Base-by-base conservation (phyloP, 2,113 vertebrate genomes). In the Ploceus nigricollis region DNA sequence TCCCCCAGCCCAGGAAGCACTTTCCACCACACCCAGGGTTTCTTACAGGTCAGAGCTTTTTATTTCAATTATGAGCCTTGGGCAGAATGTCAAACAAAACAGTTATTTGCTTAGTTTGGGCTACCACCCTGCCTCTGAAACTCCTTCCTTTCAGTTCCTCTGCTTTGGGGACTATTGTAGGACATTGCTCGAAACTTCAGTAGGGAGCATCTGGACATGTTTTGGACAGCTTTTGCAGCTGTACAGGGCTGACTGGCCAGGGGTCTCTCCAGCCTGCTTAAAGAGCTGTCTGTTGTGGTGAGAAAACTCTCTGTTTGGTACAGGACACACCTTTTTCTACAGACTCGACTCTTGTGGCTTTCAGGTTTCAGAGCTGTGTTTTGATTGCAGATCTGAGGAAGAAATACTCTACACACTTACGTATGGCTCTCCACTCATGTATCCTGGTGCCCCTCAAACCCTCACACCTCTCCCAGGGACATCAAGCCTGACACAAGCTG, bases 71-170 rank as follows among this genome's bases (percentile, higher is more conserved):
- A 85, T 40, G 56, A 89, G 72, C 89, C 77, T 91, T 92, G 93
- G 94, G 96, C 91, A 96, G 53, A 75, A 87, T 33, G 81, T 91
- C 96, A 97, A 96, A 93, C 61, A 87, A 95, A 97, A 95, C 87
- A 95, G 69, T 91, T 94, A 65, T 89, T 93, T 8, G 27, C 56
- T 96, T 91, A 79, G 83, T 63, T 78, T 91, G 91, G 69, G 89
- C 77, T 91, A 64, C 93, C 65, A 89, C 93, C 87, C 94, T 7
- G 10, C 68, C 88, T 87, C 69, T 78, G 60, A 44, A 75, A 37
- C 77, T 90, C 51, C 64, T 94, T 93, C 83, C 61, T 89, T 82
- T 91, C 31, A 30, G 24, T 42, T 84, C 22, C 56, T 87, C 69
- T 82, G 65, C 44, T 89, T 51, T 3, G 3, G 53, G 48, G 77